Evolutionary conservation across 2,113 vertebrate genomes (phyloP).

Genomic region (Cinclus cinclus): DNA sequence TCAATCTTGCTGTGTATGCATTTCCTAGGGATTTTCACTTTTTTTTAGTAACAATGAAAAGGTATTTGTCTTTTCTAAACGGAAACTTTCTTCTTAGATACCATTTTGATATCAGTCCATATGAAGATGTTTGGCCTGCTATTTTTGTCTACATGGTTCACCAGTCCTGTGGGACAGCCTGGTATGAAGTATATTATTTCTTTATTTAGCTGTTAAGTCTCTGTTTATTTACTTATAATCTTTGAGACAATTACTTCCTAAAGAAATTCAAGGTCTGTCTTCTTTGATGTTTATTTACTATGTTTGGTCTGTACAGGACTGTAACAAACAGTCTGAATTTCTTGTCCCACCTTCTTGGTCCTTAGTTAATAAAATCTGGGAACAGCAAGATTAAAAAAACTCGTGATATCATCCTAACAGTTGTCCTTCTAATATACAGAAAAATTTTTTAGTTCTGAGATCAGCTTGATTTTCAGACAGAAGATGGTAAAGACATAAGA

Average conservation of each 20-base stretch:
- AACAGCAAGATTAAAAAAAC: background rate
- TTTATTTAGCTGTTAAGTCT: background rate
- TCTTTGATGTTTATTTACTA: background rate
- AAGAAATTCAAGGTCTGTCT: background rate
- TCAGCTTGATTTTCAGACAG: background rate
- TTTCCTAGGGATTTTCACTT: background rate
- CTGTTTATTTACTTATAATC: background rate
- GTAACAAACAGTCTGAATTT: background rate
- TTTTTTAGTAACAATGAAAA: background rate
- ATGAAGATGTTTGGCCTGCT: constrained; percentile 95
- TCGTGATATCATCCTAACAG: background rate
- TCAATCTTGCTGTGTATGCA: background rate
- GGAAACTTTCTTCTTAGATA: constrained; percentile 77
- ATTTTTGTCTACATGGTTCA: constrained; percentile 97
- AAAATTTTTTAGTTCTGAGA: background rate
- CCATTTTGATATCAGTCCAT: constrained; percentile 95
- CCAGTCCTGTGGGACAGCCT: constrained; percentile 90
- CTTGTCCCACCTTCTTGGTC: background rate
- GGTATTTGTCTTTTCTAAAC: background rate
- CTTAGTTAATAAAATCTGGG: background rate
- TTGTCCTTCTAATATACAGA: background rate
- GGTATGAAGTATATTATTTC: constrained; percentile 74
- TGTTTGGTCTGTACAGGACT: background rate
- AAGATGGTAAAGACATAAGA: background rate
- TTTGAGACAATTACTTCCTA: background rate